Percentiles rank a stretch among this genome's conserved stretches.
Conservation (phyloP, 1,140 invertebrate genomes). For the Probaryconus sp. region DNA sequence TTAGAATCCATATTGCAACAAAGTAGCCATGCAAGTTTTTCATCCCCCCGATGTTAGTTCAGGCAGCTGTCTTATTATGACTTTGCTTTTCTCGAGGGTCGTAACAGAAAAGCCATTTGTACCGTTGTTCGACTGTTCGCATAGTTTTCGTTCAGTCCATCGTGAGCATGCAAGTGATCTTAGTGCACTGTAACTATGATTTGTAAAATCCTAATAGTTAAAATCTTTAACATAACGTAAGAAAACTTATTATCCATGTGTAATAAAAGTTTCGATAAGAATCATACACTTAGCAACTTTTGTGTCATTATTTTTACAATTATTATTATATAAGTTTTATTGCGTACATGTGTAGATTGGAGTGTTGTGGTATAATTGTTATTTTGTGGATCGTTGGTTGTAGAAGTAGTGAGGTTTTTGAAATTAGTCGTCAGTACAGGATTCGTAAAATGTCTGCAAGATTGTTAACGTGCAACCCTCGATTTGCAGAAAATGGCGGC, state of each 20-base stretch:
- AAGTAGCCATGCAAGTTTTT: conserved; percentile 41
- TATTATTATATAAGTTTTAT: conserved; percentile 11
- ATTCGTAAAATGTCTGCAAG: conserved; percentile 28
- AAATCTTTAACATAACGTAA: no score
- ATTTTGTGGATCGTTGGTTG: conserved; percentile 45
- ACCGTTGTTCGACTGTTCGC: conserved; percentile 55
- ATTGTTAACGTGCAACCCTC: conserved; percentile 64
- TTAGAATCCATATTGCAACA: conserved; percentile 36
- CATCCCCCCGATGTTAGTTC: conserved; percentile 32
- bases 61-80: conserved; percentile 38
- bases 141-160: conserved; percentile 60
- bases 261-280: no score
- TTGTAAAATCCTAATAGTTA: not conserved
- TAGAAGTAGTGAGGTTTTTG: conserved; percentile 53
- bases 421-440: conserved; percentile 42
- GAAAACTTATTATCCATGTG: no score
- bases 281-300: no score
- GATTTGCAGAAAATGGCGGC: conserved; percentile 64
- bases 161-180: conserved; percentile 59
- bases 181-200: conserved; percentile 52
- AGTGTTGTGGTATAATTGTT: conserved; percentile 53
- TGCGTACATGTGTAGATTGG: conserved; percentile 40
- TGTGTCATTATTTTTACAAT: not conserved
- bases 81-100: conserved; percentile 57
- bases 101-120: conserved; percentile 54